phyloP scores from a whole-genome alignment of 2,888 invertebrate genomes.

The Meghimatium bilineatum region DNA sequence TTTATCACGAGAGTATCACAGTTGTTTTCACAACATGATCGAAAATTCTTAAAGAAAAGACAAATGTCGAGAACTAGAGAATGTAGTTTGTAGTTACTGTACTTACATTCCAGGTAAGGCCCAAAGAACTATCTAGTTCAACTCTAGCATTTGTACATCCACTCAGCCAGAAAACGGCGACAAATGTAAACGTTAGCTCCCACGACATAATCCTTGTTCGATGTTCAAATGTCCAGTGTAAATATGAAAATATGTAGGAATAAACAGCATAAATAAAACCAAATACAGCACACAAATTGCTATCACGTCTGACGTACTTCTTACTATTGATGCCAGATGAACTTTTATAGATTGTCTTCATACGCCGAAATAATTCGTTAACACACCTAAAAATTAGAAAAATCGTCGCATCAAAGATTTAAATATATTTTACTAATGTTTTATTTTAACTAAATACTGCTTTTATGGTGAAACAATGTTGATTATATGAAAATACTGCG shows the following conservation, averaged over 20 bases:
- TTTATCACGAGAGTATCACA: too few relatives aligned
- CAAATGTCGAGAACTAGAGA: too few relatives aligned
- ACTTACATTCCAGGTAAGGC: background rate
- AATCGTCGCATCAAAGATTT: background rate
- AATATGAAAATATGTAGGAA: background rate
- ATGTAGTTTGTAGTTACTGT: background rate
- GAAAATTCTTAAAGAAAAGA: too few relatives aligned
- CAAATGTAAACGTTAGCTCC: background rate
- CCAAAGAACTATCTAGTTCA: background rate
- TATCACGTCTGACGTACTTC: background rate
- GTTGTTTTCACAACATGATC: too few relatives aligned
- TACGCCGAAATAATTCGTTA: background rate
- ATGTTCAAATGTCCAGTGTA: background rate
- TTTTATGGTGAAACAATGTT: background rate
- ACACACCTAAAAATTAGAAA: background rate
- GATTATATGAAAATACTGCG: background rate
- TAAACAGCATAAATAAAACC: background rate
- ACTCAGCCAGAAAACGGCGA: conserved; percentile 11
- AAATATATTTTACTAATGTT: background rate
- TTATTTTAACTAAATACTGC: background rate
- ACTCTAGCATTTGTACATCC: background rate
- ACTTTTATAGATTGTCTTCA: background rate
- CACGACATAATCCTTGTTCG: background rate
- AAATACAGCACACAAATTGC: background rate
- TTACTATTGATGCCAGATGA: conserved; percentile 7